Conservation (phyloP, 2,888 invertebrate genomes). For the Hesperia comma region DNA sequence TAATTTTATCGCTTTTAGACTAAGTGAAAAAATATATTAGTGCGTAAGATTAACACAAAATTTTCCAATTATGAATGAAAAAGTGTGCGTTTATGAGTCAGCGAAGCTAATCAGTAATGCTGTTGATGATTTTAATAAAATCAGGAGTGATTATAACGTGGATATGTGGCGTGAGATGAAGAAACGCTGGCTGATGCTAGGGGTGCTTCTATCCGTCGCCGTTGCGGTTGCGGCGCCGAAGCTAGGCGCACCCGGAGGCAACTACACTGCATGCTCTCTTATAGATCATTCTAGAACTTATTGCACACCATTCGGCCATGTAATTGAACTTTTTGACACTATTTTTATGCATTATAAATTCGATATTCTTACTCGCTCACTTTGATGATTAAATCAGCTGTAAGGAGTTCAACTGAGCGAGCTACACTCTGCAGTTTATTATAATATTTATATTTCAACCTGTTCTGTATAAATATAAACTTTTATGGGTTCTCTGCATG, state of each 20-base stretch:
- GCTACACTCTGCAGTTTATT: not conserved
- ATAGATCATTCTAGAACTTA: constrained; percentile 70
- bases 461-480: not conserved
- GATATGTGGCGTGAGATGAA: constrained; percentile 61
- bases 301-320: constrained; percentile 70
- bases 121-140: constrained; percentile 36
- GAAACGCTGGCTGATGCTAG: constrained; percentile 65
- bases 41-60: not conserved
- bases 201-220: constrained; percentile 60
- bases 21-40: not conserved
- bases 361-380: not conserved
- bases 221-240: constrained; percentile 65
- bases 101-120: constrained; percentile 44
- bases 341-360: not conserved
- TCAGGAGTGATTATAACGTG: constrained; percentile 51
- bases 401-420: not conserved
- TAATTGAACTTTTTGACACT: constrained; percentile 52
- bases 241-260: constrained; percentile 74
- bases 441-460: not conserved
- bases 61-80: constrained; percentile 34
- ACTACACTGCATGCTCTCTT: constrained; percentile 66
- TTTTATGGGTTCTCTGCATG: not conserved
- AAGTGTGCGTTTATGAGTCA: constrained; percentile 40
- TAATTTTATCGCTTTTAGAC: not conserved
- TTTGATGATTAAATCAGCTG: not conserved